Conservation (phyloP, 2,797 vertebrate genomes). For the Phoxinus dragarum region DNA sequence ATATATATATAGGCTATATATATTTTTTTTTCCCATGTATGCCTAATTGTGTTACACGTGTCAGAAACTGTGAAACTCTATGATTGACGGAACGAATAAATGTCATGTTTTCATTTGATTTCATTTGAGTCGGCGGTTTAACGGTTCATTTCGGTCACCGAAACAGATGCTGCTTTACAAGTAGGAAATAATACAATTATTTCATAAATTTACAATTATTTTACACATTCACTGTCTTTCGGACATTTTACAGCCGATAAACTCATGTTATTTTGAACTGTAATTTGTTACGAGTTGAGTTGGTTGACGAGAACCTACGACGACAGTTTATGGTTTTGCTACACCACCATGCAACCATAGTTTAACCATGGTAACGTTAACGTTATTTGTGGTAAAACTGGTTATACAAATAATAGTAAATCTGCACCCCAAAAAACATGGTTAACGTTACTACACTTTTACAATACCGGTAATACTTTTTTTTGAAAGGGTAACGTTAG, state of each 20-base stretch:
- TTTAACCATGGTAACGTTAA: neutral
- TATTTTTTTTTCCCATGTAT: neutral
- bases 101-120: slow-evolving; percentile 23
- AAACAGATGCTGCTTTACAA: neutral
- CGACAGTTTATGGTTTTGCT: neutral
- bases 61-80: neutral
- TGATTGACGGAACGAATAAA: slow-evolving; percentile 1
- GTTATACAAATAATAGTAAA: too few species aligned
- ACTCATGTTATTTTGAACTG: neutral
- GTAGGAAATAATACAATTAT: neutral
- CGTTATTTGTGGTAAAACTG: neutral
- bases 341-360: too few species aligned
- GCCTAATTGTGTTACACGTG: neutral
- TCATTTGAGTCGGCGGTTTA: neutral
- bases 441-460: neutral
- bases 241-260: neutral
- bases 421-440: neutral
- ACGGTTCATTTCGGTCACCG: neutral
- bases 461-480: neutral
- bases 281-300: neutral
- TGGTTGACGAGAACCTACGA: neutral
- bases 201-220: neutral
- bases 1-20: too few species aligned
- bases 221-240: neutral
- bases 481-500: neutral